These are phyloP conservation scores for Papilio machaon DNA, from an alignment of 1,140 invertebrate species.

Conservation along the genomic window DNA sequence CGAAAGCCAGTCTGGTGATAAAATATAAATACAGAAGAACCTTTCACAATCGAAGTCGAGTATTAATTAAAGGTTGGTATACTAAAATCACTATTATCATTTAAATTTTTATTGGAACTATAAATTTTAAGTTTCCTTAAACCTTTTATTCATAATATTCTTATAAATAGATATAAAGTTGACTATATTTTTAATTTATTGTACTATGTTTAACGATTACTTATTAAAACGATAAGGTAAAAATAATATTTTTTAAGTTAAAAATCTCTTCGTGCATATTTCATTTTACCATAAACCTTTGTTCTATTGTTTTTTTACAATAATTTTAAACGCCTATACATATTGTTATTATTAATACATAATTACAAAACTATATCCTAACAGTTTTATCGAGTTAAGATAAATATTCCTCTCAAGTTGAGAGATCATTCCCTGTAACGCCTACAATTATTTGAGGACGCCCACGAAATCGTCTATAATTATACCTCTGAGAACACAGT, in stretches of 20 bases:
- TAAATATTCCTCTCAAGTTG: background rate
- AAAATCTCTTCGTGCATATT: no score
- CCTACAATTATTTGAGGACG: background rate
- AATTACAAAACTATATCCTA: background rate
- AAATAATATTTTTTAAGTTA: no score
- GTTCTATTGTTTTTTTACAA: background rate
- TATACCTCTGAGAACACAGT: background rate
- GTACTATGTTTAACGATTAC: background rate
- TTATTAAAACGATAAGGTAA: background rate
- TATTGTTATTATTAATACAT: background rate
- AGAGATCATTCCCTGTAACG: background rate
- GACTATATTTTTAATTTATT: background rate
- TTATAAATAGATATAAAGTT: background rate
- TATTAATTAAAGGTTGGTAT: conserved; percentile 61
- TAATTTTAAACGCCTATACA: background rate
- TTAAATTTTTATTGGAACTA: no score
- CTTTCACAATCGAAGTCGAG: conserved; percentile 48
- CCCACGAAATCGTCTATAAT: conserved; percentile 5
- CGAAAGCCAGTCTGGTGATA: conserved; percentile 57
- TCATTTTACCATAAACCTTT: no score
- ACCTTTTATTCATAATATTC: background rate
- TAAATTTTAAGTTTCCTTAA: background rate
- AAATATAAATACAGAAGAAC: conserved; percentile 64
- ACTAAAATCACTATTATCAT: conserved; percentile 8
- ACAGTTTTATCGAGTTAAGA: background rate